These are phyloP conservation scores for Idris sp. DNA, from an alignment of 1,140 invertebrate species.

Conservation along the genomic window DNA sequence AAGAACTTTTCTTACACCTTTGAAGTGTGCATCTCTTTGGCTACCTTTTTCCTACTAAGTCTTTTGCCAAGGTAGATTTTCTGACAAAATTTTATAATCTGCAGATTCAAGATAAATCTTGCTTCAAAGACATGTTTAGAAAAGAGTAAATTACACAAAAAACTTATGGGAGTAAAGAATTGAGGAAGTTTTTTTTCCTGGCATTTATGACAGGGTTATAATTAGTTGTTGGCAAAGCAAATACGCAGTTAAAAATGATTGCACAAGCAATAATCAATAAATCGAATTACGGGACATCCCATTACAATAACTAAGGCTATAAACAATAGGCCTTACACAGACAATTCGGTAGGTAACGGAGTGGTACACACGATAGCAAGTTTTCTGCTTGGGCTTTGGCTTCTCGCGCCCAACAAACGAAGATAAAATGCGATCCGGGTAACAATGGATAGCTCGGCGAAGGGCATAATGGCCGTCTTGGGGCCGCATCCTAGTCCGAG, in stretches of 20 bases:
- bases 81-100: no score
- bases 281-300: slow-evolving; percentile 2
- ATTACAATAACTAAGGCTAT: slow-evolving; percentile 43
- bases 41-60: slow-evolving; percentile 7
- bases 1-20: slow-evolving; percentile 17
- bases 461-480: slow-evolving; percentile 49
- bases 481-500: slow-evolving; percentile 34
- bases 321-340: slow-evolving; percentile 40
- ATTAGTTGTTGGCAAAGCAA: slow-evolving; percentile 12
- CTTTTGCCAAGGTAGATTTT: no score
- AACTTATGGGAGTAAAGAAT: no score
- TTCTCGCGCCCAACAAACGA: slow-evolving; percentile 46
- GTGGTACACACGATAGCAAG: slow-evolving; percentile 6
- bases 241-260: slow-evolving; percentile 18
- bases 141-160: neutral
- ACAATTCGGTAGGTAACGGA: slow-evolving; percentile 37
- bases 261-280: slow-evolving; percentile 32
- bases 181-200: no score
- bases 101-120: no score
- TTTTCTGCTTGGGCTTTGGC: no score
- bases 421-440: slow-evolving; percentile 53
- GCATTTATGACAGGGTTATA: slow-evolving; percentile 9
- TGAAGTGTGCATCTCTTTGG: slow-evolving; percentile 11
- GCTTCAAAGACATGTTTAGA: no score
- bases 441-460: slow-evolving; percentile 54